Base-by-base conservation (phyloP, 2,113 vertebrate species). In the Connochaetes taurinus region DNA sequence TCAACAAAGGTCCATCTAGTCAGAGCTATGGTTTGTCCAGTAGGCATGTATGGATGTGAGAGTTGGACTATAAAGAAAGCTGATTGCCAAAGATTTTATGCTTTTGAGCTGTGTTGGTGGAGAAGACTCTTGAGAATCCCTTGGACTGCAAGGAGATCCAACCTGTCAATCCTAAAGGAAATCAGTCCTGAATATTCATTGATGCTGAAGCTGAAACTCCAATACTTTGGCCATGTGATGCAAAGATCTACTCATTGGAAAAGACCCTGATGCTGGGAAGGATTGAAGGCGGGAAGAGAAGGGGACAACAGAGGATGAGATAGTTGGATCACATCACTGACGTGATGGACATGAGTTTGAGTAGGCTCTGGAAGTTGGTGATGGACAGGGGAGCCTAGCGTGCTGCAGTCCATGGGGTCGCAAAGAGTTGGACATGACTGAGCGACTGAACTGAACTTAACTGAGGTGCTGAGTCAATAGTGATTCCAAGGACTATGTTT, bases 341-440 rank as follows among this genome's bases (percentile, higher is more conserved):
- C 2, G 5, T 2, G 1, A 71, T 11, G 64, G 19, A 21, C n/a
- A 64, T 64, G 17, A 71, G 64, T 71, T 36, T 71, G 64, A 71
- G n/a, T 36, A 36, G n/a, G n/a, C n/a, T 36, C n/a, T 1, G 4
- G 64, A 71, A 36, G n/a, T 36, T 71, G n/a, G 17, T 71, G 64
- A 71, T 71, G n/a, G 64, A 71, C n/a, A 36, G 64, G 64, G 64
- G 19, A 71, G 19, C 64, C 17, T 71, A 21, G n/a, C 2, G 2
- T 71, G n/a, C 64, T 71, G 64, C n/a, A 36, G 64, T 36, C n/a
- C n/a, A 23, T 36, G 64, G 9, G 9, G n/a, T 11, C 0, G 0
- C 64, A 71, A 67, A 71, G 9, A 36, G 9, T 3, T 71, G n/a
- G 19, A 71, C 64, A 23, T 21, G 64, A 71, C 64, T 36, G 17